Evolutionary conservation across 1,140 invertebrate genomes (phyloP).

Genomic region (Lamellibrachia luymesi): DNA sequence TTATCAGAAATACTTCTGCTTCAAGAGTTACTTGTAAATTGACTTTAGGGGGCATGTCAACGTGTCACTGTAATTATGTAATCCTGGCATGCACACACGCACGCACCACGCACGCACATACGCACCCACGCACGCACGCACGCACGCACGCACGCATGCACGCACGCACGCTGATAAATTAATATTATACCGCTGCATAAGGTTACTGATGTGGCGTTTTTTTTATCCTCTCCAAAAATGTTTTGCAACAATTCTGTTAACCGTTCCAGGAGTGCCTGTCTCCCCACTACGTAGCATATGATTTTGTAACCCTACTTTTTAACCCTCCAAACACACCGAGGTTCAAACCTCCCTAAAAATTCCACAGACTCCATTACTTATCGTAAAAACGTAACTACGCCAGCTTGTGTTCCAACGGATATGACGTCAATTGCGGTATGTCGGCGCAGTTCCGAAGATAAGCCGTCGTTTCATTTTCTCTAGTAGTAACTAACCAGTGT

Average conservation of each 20-base stretch:
- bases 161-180: not conserved
- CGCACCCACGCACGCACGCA: not conserved
- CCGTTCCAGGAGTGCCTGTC: no score
- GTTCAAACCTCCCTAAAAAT: not conserved
- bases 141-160: not conserved
- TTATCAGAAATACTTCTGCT: not conserved
- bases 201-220: no score
- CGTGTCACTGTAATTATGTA: not conserved
- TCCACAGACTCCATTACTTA: not conserved
- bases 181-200: not conserved
- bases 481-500: not conserved
- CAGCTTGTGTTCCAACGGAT: not conserved
- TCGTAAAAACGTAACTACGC: not conserved
- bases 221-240: no score
- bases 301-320: not conserved
- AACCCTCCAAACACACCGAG: not conserved
- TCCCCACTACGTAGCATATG: not conserved
- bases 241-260: no score
- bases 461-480: not conserved
- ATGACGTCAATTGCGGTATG: not conserved
- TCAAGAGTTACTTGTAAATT: not conserved
- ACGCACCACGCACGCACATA: not conserved
- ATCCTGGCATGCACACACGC: not conserved
- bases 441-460: not conserved
- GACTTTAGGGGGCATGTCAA: not conserved